Evolutionary conservation across 2,888 invertebrate species (phyloP), one percentile per base, ranked within the genome.

Genomic region (Napeogenes inachia): DNA sequence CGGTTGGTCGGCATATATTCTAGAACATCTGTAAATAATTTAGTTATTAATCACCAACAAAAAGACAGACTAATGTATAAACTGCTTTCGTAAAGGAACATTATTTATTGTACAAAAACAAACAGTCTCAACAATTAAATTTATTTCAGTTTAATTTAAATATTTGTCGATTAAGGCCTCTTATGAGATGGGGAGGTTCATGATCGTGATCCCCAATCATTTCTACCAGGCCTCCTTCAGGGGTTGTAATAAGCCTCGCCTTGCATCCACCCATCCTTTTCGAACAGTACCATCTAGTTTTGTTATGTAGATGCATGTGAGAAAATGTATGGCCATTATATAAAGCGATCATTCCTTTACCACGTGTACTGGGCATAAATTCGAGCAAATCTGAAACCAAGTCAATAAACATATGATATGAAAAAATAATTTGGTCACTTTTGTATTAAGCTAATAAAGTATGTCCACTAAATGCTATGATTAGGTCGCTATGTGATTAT

Each of bases 171-270:
- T 50, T 50, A 8, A 30, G 10, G 10, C 30, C 30, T 50, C 50
- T 50, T 3, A 30, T 4, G 8, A 50, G 21, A 12, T 30, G 53
- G 21, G 68, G 45, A 2, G 75, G 77, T 0, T 69, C 63, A n/a
- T 78, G 78, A 50, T 70, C 72, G 42, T 78, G 78, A 4, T 70
- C 60, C 0, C 60, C 64, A 0, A 38, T 10, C 0, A 65, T 66
- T 33, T 4, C 13, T 13, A 65, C 46, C 0, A 81, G 68, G 10
- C 66, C 70, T 0, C 69, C 71, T 3, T 54, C 4, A 1, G 50
- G 54, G 5, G 73, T 68, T 13, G 78, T 58, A 38, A 72, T 75
- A 4, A 80, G 60, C 12, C 69, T 65, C 0, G 75, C 78, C 35
- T 67, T 73, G 57, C 77, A 79, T 12, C 71, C 72, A 12, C 57